These are phyloP conservation scores for Noctua comes DNA, from an alignment of 2,888 invertebrate genomes.

Conservation along the genomic window DNA sequence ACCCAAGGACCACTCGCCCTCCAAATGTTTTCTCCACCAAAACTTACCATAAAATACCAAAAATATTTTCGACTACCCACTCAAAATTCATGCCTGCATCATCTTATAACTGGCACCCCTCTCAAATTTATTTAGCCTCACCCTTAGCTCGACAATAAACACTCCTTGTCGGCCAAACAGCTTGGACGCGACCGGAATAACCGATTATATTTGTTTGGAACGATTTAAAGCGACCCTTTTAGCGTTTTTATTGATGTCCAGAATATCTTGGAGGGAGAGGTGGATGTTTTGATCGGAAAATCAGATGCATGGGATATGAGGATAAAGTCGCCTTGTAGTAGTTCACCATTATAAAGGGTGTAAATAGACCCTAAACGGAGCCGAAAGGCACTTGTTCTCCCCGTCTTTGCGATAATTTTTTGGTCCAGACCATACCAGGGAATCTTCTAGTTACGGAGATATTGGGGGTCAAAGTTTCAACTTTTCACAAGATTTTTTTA, in stretches of 20 bases:
- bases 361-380: no score
- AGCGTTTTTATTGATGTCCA: conserved; percentile 51
- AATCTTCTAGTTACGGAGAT: no score
- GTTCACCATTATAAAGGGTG: not conserved
- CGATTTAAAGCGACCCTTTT: conserved; percentile 59
- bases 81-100: conserved; percentile 52
- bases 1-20: not conserved
- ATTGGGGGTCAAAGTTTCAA: no score
- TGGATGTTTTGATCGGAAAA: conserved; percentile 13
- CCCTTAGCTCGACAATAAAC: conserved; percentile 84
- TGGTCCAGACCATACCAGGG: no score
- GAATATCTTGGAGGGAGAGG: conserved; percentile 14
- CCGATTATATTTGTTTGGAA: conserved; percentile 69
- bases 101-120: conserved; percentile 65
- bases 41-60: conserved; percentile 24
- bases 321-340: not conserved
- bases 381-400: no score
- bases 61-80: conserved; percentile 28
- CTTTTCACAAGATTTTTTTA: no score
- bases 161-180: conserved; percentile 78
- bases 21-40: conserved; percentile 7
- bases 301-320: not conserved
- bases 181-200: conserved; percentile 82
- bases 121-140: conserved; percentile 76
- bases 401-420: no score